phyloP scores from a whole-genome alignment of 2,888 invertebrate genomes.

The Agonopterix subpropinquella region DNA sequence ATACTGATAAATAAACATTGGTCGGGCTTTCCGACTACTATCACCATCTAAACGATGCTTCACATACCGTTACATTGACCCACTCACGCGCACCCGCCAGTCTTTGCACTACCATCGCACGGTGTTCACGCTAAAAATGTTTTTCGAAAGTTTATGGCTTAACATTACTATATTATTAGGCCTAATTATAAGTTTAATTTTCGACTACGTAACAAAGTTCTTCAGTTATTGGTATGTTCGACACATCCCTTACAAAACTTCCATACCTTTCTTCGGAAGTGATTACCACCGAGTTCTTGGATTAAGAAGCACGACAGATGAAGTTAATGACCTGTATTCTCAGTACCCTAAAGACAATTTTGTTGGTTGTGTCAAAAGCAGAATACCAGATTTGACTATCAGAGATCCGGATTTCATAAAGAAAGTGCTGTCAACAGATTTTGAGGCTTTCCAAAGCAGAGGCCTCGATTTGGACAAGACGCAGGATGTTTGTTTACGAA shows the following conservation, averaged over 20 bases:
- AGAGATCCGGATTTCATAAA: constrained; percentile 60
- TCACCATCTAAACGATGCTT: no score
- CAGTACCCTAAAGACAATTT: constrained; percentile 50
- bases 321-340: constrained; percentile 47
- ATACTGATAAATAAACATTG: no score
- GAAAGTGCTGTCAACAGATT: constrained; percentile 64
- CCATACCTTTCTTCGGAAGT: constrained; percentile 56
- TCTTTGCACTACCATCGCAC: constrained; percentile 36
- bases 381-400: constrained; percentile 64
- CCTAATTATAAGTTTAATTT: constrained; percentile 48
- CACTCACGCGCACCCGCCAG: constrained; percentile 39
- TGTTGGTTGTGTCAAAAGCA: constrained; percentile 56
- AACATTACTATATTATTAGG: constrained; percentile 44
- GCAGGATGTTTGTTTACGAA: constrained; percentile 71
- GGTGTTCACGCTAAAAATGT: constrained; percentile 55
- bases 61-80: constrained; percentile 60
- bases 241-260: constrained; percentile 53
- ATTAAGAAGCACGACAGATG: constrained; percentile 47
- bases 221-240: constrained; percentile 70
- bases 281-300: constrained; percentile 58
- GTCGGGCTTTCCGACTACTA: no score
- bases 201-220: constrained; percentile 65
- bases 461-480: constrained; percentile 69
- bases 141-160: constrained; percentile 64
- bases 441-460: constrained; percentile 65